Evolutionary conservation across 2,888 invertebrate species (phyloP).

Genomic region (Sycophila texana): DNA sequence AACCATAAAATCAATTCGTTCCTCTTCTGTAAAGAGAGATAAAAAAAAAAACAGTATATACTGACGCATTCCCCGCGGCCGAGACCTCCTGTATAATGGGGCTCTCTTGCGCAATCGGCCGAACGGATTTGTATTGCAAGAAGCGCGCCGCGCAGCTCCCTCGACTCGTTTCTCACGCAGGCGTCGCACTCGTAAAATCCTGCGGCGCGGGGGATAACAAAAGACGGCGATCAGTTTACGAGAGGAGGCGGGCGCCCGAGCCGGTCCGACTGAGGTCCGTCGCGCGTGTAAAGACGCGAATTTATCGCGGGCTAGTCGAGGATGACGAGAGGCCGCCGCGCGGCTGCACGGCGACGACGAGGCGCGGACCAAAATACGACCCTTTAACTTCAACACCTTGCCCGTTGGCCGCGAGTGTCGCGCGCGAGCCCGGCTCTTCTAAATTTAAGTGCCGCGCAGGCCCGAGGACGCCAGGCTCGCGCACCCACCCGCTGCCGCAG

Average conservation of each 20-base stretch:
- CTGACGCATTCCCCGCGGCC: too few relatives aligned
- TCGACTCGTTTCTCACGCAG: not conserved
- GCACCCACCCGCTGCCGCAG: conserved; percentile 31
- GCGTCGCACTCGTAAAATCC: conserved; percentile 7
- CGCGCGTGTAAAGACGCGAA: conserved; percentile 65
- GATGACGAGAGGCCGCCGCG: conserved; percentile 30
- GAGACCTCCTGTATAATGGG: too few relatives aligned
- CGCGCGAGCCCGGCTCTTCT: not conserved
- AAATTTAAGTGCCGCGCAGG: conserved; percentile 24
- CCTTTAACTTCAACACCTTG: conserved; percentile 68
- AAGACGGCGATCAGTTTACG: conserved; percentile 30
- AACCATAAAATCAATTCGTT: not conserved
- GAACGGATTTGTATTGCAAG: too few relatives aligned
- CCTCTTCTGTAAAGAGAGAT: not conserved
- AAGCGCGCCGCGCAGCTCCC: too few relatives aligned
- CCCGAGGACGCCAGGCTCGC: not conserved
- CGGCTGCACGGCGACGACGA: conserved; percentile 53
- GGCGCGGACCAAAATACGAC: conserved; percentile 64
- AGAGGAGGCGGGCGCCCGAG: too few relatives aligned
- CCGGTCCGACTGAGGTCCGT: conserved; percentile 5
- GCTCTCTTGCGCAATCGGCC: too few relatives aligned
- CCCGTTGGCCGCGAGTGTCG: conserved; percentile 31
- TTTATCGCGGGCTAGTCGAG: conserved; percentile 61
- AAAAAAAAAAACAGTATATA: conserved; percentile 4
- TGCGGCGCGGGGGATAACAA: conserved; percentile 17